Conservation (phyloP, 2,888 invertebrate genomes). For the Taenaris catops region DNA sequence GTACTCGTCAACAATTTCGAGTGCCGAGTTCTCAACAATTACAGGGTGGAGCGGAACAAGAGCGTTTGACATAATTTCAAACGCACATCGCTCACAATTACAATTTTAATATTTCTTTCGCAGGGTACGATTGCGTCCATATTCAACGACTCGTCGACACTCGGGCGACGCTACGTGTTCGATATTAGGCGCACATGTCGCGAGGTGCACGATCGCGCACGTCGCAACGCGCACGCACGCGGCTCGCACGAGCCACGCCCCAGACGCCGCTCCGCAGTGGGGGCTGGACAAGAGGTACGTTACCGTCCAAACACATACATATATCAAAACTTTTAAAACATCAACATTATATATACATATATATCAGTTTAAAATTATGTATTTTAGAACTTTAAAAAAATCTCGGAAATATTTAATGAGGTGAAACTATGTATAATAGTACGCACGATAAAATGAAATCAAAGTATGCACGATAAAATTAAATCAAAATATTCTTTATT, state of each 20-base stretch:
- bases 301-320: background rate
- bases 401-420: too few relatives aligned
- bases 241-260: conserved; percentile 34
- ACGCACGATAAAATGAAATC: too few relatives aligned
- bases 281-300: conserved; percentile 39
- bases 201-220: conserved; percentile 93
- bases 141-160: conserved; percentile 92
- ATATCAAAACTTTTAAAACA: background rate
- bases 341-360: too few relatives aligned
- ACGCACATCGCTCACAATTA: too few relatives aligned
- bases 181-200: conserved; percentile 93
- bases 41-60: too few relatives aligned
- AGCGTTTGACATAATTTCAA: too few relatives aligned
- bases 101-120: conserved; percentile 1
- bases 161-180: conserved; percentile 94
- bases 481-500: too few relatives aligned
- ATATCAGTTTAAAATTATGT: too few relatives aligned
- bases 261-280: conserved; percentile 26
- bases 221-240: conserved; percentile 84
- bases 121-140: conserved; percentile 93
- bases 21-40: too few relatives aligned
- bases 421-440: too few relatives aligned
- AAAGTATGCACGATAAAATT: conserved; percentile 1
- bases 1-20: too few relatives aligned
- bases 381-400: too few relatives aligned